Evolutionary conservation across 2,113 vertebrate species (phyloP), one percentile per base, ranked within the genome.

Genomic region (Gasterosteus aculeatus): DNA sequence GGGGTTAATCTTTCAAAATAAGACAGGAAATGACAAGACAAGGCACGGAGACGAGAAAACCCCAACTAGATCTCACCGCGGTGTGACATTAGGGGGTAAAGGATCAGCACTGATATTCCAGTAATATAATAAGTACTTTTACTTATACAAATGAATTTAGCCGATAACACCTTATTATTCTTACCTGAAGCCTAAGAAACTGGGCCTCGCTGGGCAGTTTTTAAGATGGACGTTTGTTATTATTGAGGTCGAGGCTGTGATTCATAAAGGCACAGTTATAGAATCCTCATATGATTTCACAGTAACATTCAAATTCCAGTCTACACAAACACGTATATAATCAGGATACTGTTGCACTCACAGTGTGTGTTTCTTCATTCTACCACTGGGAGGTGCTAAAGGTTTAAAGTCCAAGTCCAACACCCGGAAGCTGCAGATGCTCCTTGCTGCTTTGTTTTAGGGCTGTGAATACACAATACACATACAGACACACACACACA

Each of bases 311-410:
- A n/a, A 61, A 61, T 39, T 22, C 7, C 10, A 22, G 59, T 39
- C 39, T 14, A 26, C n/a, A 16, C 10, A 8, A 29, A 44, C 38
- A 61, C 11, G 1, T 12, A 11, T 44, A 9, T 14, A 22, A 31
- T 15, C 44, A 26, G 33, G 33, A 39, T 26, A 39, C 31, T 16
- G 6, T 8, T 53, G 9, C 14, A 14, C 19, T 9, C 19, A 47
- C 9, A 60, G 44, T 69, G n/a, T 15, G 11, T 58, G 16, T 6
- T 70, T 31, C 29, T 44, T 18, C 10, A 12, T 31, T 51, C 16
- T 18, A 57, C 66, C 83, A 64, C 63, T 35, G 15, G 63, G 56
- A 33, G 75, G 72, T 0, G 62, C 67, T 38, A 75, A 39, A 74
- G 62, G 3, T 61, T 60, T 38, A 38, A 19, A 46, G 15, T 22